phyloP scores from a whole-genome alignment of 2,113 vertebrate genomes.

The Coptodon bakossiorum region DNA sequence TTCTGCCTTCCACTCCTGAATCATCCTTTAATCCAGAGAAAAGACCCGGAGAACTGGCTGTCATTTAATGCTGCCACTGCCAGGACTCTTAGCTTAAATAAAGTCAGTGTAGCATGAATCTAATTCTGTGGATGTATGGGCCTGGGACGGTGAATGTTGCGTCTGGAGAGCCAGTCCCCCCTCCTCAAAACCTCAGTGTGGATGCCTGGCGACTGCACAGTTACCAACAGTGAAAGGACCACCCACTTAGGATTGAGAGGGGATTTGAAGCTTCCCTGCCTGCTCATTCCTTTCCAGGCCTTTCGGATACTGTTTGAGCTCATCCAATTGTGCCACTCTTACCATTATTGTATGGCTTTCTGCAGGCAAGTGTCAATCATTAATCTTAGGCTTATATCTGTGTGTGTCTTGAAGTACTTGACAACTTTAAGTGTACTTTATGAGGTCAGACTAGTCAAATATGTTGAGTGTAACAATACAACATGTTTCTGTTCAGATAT shows the following conservation, averaged over 20 bases:
- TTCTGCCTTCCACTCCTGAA: constrained; percentile 68
- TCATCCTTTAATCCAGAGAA: constrained; percentile 75
- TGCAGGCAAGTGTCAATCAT: constrained; percentile 35
- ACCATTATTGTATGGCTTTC: constrained; percentile 34
- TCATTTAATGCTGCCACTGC: constrained; percentile 71
- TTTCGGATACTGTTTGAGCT: constrained; percentile 69
- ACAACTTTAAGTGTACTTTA: constrained; percentile 8
- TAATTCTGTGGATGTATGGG: constrained; percentile 77
- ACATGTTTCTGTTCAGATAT: neutral
- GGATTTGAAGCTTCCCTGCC: constrained; percentile 72
- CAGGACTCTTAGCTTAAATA: constrained; percentile 74
- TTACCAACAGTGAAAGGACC: constrained; percentile 78
- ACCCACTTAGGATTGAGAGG: constrained; percentile 79
- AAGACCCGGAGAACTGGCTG: constrained; percentile 68
- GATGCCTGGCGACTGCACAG: constrained; percentile 76
- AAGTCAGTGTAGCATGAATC: constrained; percentile 81
- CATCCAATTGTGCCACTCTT: constrained; percentile 61
- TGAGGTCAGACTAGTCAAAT: constrained; percentile 18
- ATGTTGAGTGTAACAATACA: rapidly evolving
- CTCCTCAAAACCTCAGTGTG: constrained; percentile 57
- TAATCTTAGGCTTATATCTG: constrained; percentile 24
- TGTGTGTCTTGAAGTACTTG: constrained; percentile 26
- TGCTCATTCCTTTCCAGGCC: constrained; percentile 66
- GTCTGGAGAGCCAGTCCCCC: constrained; percentile 69
- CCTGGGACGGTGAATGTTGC: constrained; percentile 69